Evolutionary conservation across 2,888 invertebrate species (phyloP), one percentile per base, ranked within the genome.

Genomic region (Erebia ligea): DNA sequence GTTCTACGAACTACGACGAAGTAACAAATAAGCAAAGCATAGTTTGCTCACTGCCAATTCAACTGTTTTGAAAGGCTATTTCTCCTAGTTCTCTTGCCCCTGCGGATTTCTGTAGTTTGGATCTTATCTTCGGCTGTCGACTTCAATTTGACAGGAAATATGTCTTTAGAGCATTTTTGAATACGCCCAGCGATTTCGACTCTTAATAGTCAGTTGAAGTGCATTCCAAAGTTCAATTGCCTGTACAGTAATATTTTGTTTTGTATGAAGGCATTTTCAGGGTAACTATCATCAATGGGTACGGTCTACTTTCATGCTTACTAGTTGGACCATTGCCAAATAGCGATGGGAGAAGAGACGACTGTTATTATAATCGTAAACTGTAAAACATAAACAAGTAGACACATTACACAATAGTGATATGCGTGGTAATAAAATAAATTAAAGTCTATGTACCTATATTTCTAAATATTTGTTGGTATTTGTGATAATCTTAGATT

Each of bases 291-390:
- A 34, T 6, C 34, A 34, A 34, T 34, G 34, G 34, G 34, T 34
- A 34, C 34, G 34, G 6, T 34, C 34, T 34, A 34, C 34, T 34
- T 34, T 34, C 34, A 34, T 34, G 34, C 34, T 34, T 34, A 34
- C 2, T 52, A 52, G 40, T 59, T 59, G 58, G 58, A 40, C 9
- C 10, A 59, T 34, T 40, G 34, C 58, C 58, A 40, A 59, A 59
- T 40, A 34, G n/a, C 34, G 15, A 59, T n/a, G n/a, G 40, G 9
- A 25, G 4, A 4, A n/a, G 40, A 59, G 58, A 17, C 19, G 50
- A n/a, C 56, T 13, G 8, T 15, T 59, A 34, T 17, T 40, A 40
- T 59, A 59, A 59, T 59, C n/a, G 58, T 40, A 59, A 59, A 59
- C 52, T 19, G 17, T 9, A 2, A 52, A 11, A 56, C 19, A 34